Evolutionary conservation across 2,797 vertebrate species (phyloP), one percentile per base, ranked within the genome.

Genomic region (Amphiprion clarkii): DNA sequence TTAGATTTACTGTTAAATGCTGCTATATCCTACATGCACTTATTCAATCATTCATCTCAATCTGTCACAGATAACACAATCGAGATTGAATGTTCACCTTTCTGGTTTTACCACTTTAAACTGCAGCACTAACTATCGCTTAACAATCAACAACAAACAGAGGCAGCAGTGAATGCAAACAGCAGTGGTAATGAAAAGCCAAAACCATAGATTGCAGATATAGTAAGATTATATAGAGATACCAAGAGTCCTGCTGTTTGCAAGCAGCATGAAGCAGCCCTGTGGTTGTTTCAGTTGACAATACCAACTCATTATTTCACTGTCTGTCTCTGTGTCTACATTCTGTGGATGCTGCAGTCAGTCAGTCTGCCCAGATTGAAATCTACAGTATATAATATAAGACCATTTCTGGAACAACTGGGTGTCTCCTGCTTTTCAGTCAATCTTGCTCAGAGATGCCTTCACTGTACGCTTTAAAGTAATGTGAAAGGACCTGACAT

Each of bases 221-320:
- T 23, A 63, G 48, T 25, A 56, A 2, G 59, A 84, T 74, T 66
- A 68, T 46, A 79, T 5, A 61, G 42, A 36, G 44, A 87, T 25
- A 61, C 39, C 58, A 17, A 67, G 69, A 83, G 68, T 60, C 36
- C 51, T 67, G 60, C 79, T 69, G 85, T 80, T 81, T 87, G 46
- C 44, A 81, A 78, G 83, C 60, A 60, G 79, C 71, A 46, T 58
- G 63, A 74, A 70, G 59, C 74, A 31, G 67, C 75, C 71, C 82
- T 89, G 80, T 14, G 76, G 88, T 84, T 58, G 70, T 64, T 80
- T 87, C 82, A 53, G 79, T 86, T 88, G 78, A 71, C 53, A 49
- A 74, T 74, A 51, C 63, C 57, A 85, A 85, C 71, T 89, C 72
- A 87, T 88, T 67, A 83, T 73, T 85, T 78, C 42, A 63, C 67